phyloP scores from a whole-genome alignment of 2,888 invertebrate species.

The Erynnis tages region DNA sequence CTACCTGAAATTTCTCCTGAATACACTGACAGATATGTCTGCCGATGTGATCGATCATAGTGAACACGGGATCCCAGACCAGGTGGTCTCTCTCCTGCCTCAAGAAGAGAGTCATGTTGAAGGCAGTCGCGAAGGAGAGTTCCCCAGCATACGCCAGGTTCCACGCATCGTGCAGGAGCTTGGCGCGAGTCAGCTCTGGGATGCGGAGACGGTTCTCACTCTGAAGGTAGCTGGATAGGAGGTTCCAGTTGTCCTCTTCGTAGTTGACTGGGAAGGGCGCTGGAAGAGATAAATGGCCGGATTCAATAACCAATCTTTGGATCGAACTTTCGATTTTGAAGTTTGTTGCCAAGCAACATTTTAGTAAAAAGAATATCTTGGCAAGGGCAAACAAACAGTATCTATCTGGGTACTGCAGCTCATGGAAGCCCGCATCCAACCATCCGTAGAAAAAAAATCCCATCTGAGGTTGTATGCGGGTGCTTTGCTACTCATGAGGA shows the following conservation, averaged over 20 bases:
- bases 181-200: conserved; percentile 87
- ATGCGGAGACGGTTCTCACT: conserved; percentile 78
- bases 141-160: conserved; percentile 90
- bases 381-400: too few relatives aligned
- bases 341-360: background rate
- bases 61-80: conserved; percentile 92
- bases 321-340: too few relatives aligned
- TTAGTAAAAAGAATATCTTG: too few relatives aligned
- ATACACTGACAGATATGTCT: conserved; percentile 84
- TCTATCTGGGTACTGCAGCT: too few relatives aligned
- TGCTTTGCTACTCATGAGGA: too few relatives aligned
- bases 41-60: conserved; percentile 90
- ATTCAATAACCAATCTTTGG: too few relatives aligned
- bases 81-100: conserved; percentile 87
- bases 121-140: conserved; percentile 86
- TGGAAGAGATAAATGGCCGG: conserved; percentile 51
- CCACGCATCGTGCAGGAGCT: conserved; percentile 89
- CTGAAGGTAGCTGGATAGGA: conserved; percentile 84
- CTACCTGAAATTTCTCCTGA: conserved; percentile 88
- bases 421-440: too few relatives aligned
- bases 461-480: too few relatives aligned
- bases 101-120: conserved; percentile 90
- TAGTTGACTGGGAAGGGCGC: conserved; percentile 93
- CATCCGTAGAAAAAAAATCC: too few relatives aligned
- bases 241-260: conserved; percentile 88